Percentiles rank a stretch among this genome's conserved stretches.
Evolutionary conservation across 2,113 vertebrate genomes (phyloP).

Genomic region (Rhinichthys klamathensis): DNA sequence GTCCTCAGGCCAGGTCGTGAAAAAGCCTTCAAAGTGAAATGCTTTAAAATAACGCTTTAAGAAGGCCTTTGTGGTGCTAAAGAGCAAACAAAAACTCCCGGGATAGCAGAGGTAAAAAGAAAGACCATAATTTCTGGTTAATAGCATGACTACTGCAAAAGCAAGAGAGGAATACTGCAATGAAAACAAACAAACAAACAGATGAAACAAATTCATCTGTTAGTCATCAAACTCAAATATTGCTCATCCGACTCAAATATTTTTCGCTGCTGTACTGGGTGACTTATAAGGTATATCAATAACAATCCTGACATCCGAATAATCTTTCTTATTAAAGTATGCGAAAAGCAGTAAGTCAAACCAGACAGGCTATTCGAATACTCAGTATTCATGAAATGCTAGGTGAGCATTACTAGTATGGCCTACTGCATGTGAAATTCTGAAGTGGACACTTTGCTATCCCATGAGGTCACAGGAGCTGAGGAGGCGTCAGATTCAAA

Average conservation of each 20-base stretch:
- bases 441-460: neutral
- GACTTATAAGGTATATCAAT: neutral
- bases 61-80: slow-evolving; percentile 38
- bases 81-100: neutral
- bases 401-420: neutral
- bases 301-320: no score
- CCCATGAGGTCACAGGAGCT: neutral
- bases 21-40: slow-evolving; percentile 46
- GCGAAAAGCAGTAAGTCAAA: neutral
- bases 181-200: neutral
- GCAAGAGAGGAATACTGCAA: neutral
- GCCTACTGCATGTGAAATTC: neutral
- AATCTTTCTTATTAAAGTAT: no score
- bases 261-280: neutral
- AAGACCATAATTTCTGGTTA: slow-evolving; percentile 4
- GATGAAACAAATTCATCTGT: no score
- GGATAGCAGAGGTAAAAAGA: neutral
- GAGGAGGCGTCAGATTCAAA: neutral
- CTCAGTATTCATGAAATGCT: neutral
- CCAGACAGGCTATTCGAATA: neutral
- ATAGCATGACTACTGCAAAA: neutral
- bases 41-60: slow-evolving; percentile 24
- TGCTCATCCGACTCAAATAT: neutral
- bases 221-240: neutral
- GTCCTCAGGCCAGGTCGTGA: slow-evolving; percentile 18